Percentiles rank a stretch among this genome's conserved stretches.
phyloP scores from a whole-genome alignment of 1,140 invertebrate species.

The Drosophila lacertosa region DNA sequence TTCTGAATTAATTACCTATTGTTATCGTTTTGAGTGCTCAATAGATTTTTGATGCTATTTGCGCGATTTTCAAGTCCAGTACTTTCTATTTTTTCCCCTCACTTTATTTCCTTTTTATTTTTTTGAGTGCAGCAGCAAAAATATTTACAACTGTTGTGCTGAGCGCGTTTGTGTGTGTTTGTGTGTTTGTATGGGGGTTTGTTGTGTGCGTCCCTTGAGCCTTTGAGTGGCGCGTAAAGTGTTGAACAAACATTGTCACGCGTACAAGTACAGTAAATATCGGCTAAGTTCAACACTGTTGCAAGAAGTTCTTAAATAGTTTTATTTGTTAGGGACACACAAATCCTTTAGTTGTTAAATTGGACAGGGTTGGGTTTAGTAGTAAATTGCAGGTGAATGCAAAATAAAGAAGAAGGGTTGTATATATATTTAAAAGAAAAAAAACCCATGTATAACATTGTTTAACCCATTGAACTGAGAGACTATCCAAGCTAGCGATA shows the following conservation, averaged over 20 bases:
- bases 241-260: constrained; percentile 34
- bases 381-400: not conserved
- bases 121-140: constrained; percentile 10
- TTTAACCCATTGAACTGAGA: not conserved
- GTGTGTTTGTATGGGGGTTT: not conserved
- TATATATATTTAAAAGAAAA: too few relatives aligned
- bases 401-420: not conserved
- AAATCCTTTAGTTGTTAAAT: not conserved
- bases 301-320: constrained; percentile 8
- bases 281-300: constrained; percentile 34
- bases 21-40: constrained; percentile 14
- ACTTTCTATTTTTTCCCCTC: not conserved
- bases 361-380: too few relatives aligned
- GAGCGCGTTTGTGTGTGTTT: not conserved
- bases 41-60: constrained; percentile 21
- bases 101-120: not conserved
- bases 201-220: constrained; percentile 19
- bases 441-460: not conserved
- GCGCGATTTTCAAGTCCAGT: not conserved
- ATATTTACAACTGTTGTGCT: constrained; percentile 16
- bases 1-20: constrained; percentile 44
- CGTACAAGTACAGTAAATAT: constrained; percentile 34
- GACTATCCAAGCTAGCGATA: not conserved
- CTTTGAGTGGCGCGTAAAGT: constrained; percentile 42
- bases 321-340: constrained; percentile 8